Base-by-base conservation (phyloP, 2,797 vertebrate genomes). In the Oreochromis grahami region DNA sequence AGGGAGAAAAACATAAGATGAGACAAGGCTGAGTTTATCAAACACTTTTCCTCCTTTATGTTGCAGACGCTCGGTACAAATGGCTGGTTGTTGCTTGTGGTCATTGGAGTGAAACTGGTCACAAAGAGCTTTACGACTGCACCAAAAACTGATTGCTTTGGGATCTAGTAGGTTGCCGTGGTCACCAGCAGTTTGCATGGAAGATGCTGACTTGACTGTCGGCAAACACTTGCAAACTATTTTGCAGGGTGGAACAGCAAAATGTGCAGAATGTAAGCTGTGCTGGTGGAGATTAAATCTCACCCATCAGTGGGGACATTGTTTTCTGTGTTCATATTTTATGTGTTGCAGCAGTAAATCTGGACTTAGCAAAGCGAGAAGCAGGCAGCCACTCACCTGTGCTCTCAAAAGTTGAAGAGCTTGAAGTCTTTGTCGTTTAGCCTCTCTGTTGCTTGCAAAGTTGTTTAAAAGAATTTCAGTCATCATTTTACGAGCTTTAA, bases 1-100 rank as follows among this genome's bases (percentile, higher is more conserved):
- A 84, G 60, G 55, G 21, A 41, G 13, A 79, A 34, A 5, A 81
- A 78, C 55, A 85, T 34, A 79, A 87, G 21, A 84, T 19, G 50
- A 86, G 43, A 76, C 76, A 68, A 77, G 41, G 77, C 74, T 32
- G 5, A 55, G 78, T 82, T 72, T 84, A 72, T 51, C 34, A 29
- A 29, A 56, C 38, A 19, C 24, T 72, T 58, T 29, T 43, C 32
- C 38, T n/a, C 26, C 70, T 74, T 74, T 32, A 50, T 50, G 45
- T 50, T 74, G 29, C 26, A 74, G 2, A 14, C 26, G 13, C 43
- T 48, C 6, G 11, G 43, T 48, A 74, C 17, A 48, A 32, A 74
- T 34, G 10, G 17, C 12, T 0, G 60, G n/a, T 41, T 38, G 11
- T 68, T 68, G 41, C 65, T 29, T 26, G 14, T 43, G 24, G 0